Evolutionary conservation across 1,140 invertebrate genomes (phyloP), one percentile per base, ranked within the genome.

Genomic region (Centruroides sculpturatus): DNA sequence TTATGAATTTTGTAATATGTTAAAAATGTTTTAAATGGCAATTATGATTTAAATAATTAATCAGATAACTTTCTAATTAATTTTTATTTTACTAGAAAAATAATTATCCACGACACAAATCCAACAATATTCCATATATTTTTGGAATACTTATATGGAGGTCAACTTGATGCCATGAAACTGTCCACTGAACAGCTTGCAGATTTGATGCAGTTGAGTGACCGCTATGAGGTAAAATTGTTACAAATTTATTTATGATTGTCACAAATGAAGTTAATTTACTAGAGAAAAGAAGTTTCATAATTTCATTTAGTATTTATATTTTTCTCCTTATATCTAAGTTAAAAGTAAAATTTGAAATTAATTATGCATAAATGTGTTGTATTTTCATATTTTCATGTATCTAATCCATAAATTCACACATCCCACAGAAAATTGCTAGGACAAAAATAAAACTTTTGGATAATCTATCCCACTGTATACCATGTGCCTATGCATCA

Each of bases 91-190:
- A 50, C 62, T 67, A 82, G 82, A 67, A 82, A 83, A 75, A 83
- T 85, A 53, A 72, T 80, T 6, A 79, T 85, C 53, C 81, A 82
- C 64, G 82, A 84, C 66, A 82, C 81, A 48, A 80, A 77, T 56
- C 79, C 81, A 13, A 73, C 76, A n/a, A 71, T 84, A 56, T 84
- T 85, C 68, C 70, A 73, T 12, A 70, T 81, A 46, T 79, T 85
- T 63, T 70, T 85, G 35, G 75, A 81, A 54, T 84, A 82, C 70
- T 67, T 84, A n/a, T 84, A 85, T 67, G 76, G 79, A 56, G 82
- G 82, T 3, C 75, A 79, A 49, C 71, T 83, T 68, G 78, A 73
- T 63, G 74, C 66, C 62, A 72, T 49, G 47, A 73, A 67, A 58
- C 68, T 80, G 47, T 70, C 76, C 3, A 77, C 78, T 7, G 83